Percentiles rank a stretch among this genome's conserved stretches.
phyloP scores from a whole-genome alignment of 1,140 invertebrate species.

The Aphidius ervi region DNA sequence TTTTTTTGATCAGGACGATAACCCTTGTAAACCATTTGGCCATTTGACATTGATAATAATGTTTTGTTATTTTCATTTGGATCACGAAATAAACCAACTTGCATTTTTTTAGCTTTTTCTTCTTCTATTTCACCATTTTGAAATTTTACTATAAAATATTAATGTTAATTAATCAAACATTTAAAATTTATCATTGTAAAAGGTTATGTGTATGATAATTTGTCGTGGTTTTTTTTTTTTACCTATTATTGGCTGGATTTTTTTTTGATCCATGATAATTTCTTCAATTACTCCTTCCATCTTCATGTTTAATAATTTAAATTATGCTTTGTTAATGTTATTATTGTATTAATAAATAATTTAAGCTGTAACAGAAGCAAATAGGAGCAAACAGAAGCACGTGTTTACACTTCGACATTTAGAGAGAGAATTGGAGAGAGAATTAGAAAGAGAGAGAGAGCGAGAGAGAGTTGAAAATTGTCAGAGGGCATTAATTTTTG shows the following conservation, averaged over 20 bases:
- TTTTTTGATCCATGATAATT: slow-evolving; percentile 32
- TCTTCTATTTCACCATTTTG: slow-evolving; percentile 45
- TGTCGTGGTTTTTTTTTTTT: neutral
- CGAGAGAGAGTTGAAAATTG: too few species aligned
- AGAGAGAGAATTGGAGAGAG: too few species aligned
- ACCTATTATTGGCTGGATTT: slow-evolving; percentile 45
- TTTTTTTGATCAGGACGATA: slow-evolving; percentile 35
- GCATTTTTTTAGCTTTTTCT: slow-evolving; percentile 36
- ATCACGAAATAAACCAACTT: slow-evolving; percentile 41
- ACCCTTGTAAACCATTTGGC: slow-evolving; percentile 45
- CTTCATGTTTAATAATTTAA: slow-evolving; percentile 6
- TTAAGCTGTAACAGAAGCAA: too few species aligned
- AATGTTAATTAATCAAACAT: slow-evolving; percentile 20
- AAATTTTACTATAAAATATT: slow-evolving; percentile 37
- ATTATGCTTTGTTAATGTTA: too few species aligned
- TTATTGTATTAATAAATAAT: too few species aligned
- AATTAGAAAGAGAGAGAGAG: too few species aligned
- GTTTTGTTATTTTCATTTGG: slow-evolving; percentile 29
- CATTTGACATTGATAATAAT: slow-evolving; percentile 41
- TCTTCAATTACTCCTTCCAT: slow-evolving; percentile 38
- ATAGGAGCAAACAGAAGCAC: too few species aligned
- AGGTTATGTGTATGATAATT: slow-evolving; percentile 2
- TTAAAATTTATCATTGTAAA: neutral
- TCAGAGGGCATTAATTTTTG: too few species aligned
- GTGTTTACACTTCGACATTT: too few species aligned